A percentile compares a stretch with the other conserved stretches of the same genome.
phyloP scores from a whole-genome alignment of 2,888 invertebrate species.

The Hemithea aestivaria region DNA sequence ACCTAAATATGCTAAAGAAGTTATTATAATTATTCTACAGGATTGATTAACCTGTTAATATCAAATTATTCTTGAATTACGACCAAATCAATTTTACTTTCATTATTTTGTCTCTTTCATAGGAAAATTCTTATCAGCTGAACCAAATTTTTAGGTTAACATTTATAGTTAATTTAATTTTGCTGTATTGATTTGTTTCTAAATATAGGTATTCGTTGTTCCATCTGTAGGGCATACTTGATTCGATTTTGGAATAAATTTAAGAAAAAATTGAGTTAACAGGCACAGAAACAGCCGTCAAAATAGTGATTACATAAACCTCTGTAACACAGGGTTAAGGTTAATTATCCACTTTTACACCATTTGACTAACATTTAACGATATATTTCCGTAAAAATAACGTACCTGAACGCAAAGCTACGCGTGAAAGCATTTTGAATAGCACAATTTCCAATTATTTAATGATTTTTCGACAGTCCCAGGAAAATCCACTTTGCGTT shows the following conservation, averaged over 20 bases:
- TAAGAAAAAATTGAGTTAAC: slow-evolving; percentile 21
- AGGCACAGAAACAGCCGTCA: slow-evolving; percentile 45
- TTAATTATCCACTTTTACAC: slow-evolving; percentile 27
- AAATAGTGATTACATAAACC: slow-evolving; percentile 77
- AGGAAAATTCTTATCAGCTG: slow-evolving; percentile 13
- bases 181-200: background rate
- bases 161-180: slow-evolving; percentile 1
- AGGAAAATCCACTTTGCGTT: slow-evolving; percentile 55
- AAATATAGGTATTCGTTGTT: no score
- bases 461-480: slow-evolving; percentile 52
- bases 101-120: background rate
- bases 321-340: slow-evolving; percentile 48
- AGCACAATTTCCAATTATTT: slow-evolving; percentile 43
- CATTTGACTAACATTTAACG: slow-evolving; percentile 2
- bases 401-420: slow-evolving; percentile 84
- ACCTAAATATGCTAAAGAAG: no score
- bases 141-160: slow-evolving; percentile 22
- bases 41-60: no score
- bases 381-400: slow-evolving; percentile 24
- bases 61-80: no score
- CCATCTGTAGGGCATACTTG: background rate
- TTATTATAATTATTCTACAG: no score
- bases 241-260: background rate
- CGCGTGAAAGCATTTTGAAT: slow-evolving; percentile 83
- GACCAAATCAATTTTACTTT: no score